Evolutionary conservation across 2,797 vertebrate genomes (phyloP).

Genomic region (Gymnoscopelus braueri): DNA sequence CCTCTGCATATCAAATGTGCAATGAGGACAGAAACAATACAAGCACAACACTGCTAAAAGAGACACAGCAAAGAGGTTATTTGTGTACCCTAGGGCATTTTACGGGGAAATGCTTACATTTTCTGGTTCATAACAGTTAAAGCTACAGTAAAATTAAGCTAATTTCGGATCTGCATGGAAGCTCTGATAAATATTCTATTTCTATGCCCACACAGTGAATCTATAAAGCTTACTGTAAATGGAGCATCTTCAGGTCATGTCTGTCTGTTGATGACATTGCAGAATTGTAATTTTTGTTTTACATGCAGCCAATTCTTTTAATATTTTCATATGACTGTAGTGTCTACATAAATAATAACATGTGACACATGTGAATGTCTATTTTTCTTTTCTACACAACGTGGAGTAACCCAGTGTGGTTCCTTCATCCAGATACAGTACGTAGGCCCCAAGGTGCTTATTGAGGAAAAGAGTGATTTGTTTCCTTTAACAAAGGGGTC

Average conservation of each 20-base stretch:
- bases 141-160: conserved; percentile 18
- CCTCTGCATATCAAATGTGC: neutral
- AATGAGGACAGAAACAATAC: neutral
- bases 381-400: neutral
- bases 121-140: conserved; percentile 26
- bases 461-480: neutral
- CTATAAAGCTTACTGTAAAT: conserved; percentile 27
- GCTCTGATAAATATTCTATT: conserved; percentile 14
- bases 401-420: neutral
- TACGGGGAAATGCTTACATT: conserved; percentile 1
- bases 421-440: too few relatives aligned
- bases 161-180: conserved; percentile 3
- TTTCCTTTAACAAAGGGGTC: too few relatives aligned
- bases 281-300: too few relatives aligned
- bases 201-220: neutral
- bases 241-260: conserved; percentile 19
- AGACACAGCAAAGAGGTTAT: conserved; percentile 4
- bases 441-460: neutral
- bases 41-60: conserved; percentile 12
- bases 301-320: too few relatives aligned
- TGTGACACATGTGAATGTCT: too few relatives aligned
- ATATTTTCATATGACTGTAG: too few relatives aligned
- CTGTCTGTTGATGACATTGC: conserved; percentile 10
- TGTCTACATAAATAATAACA: too few relatives aligned
- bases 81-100: neutral